Conservation (phyloP, 2,888 invertebrate species). For the Drosophila aldrichi region DNA sequence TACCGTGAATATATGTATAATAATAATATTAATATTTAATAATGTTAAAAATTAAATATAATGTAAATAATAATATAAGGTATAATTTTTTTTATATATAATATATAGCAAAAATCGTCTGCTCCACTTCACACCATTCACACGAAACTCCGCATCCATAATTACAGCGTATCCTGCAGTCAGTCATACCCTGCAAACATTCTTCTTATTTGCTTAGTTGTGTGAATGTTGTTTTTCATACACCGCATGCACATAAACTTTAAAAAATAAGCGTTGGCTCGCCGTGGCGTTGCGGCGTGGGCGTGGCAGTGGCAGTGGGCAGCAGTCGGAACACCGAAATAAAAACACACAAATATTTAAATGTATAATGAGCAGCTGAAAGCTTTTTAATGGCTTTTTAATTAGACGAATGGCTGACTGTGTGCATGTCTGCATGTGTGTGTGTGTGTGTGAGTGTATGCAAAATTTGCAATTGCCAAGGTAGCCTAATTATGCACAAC, state of each 20-base stretch:
- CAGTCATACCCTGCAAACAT: neutral
- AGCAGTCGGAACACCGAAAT: conserved; percentile 49
- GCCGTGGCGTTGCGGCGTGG: conserved; percentile 4
- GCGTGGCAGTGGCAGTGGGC: conserved; percentile 2
- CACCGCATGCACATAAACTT: conserved; percentile 40
- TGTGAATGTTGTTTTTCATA: conserved; percentile 30
- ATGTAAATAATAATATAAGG: neutral
- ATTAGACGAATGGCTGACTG: conserved; percentile 69
- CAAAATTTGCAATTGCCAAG: conserved; percentile 42
- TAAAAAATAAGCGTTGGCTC: conserved; percentile 45
- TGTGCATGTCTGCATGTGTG: conserved; percentile 6
- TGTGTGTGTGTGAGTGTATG: conserved; percentile 21
- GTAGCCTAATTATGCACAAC: conserved; percentile 66
- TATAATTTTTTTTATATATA: neutral
- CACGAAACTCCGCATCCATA: accelerated
- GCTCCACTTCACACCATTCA: neutral
- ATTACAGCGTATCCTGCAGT: neutral
- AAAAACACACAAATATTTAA: conserved; percentile 76
- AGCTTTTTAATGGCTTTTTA: conserved; percentile 81
- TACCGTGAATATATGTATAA: too few species aligned
- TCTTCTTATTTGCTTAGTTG: conserved; percentile 5
- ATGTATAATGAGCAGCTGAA: conserved; percentile 81
- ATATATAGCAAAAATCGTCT: neutral
- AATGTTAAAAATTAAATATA: neutral
- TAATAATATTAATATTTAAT: too few species aligned